These are phyloP conservation scores for Morpho deidamia DNA, from an alignment of 2,888 invertebrate species.

Conservation along the genomic window DNA sequence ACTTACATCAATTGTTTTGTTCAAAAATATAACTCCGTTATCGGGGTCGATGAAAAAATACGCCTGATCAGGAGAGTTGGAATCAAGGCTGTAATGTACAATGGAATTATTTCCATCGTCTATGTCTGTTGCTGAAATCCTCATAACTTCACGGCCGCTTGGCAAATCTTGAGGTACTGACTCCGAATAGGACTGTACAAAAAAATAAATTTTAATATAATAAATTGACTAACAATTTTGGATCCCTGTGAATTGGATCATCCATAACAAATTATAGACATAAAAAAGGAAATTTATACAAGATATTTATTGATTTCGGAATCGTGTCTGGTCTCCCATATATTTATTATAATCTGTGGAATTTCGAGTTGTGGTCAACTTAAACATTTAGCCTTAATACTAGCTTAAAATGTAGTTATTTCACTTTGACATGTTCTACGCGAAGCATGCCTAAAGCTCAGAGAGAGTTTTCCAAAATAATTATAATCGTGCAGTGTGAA, in stretches of 20 bases:
- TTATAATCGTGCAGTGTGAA: constrained; percentile 76
- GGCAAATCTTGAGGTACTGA: constrained; percentile 90
- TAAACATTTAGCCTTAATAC: constrained; percentile 29
- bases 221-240: too few species aligned
- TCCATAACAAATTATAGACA: too few species aligned
- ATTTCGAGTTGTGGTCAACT: constrained; percentile 18
- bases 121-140: constrained; percentile 94
- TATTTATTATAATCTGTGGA: background rate
- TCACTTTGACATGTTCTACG: constrained; percentile 61
- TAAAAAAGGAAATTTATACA: too few species aligned
- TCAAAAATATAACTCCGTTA: constrained; percentile 90
- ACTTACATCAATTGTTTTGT: constrained; percentile 82
- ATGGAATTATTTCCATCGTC: constrained; percentile 95
- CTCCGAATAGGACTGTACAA: constrained; percentile 78
- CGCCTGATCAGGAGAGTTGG: constrained; percentile 69
- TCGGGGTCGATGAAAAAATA: constrained; percentile 90
- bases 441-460: constrained; percentile 75
- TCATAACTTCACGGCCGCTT: constrained; percentile 86
- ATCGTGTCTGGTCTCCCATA: too few species aligned
- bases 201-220: constrained; percentile 12
- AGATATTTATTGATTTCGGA: too few species aligned
- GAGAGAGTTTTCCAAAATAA: constrained; percentile 72
- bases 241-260: too few species aligned
- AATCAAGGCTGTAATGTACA: constrained; percentile 83
- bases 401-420: constrained; percentile 24